Base-by-base conservation (phyloP, 2,113 vertebrate species). In the Charina bottae region DNA sequence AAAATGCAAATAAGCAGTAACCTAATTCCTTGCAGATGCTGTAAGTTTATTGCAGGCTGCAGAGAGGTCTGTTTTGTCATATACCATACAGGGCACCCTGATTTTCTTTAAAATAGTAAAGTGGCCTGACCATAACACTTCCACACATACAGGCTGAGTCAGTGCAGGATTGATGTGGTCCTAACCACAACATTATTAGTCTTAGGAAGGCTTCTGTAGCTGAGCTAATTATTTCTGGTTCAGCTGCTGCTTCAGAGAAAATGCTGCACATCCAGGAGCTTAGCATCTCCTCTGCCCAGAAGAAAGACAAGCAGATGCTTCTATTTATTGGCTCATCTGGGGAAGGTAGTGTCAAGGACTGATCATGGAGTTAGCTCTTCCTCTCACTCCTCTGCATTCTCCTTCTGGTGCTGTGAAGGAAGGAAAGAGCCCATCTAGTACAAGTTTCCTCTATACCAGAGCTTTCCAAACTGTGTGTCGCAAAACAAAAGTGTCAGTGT, bases 21-120 rank as follows among this genome's bases (percentile, higher is more conserved):
- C n/a, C 23, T 0, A 0, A 0, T 62, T 92, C 68, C 93, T 87
- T 56, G n/a, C 11, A 91, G 72, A 8, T 64, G 19, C 12, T 83
- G 42, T 64, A 91, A 93, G 68, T 37, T 89, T 85, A 93, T 24
- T 55, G 46, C 83, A 92, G 26, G 46, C 2, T 24, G 62, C 6
- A 21, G 3, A 53, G 58, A 62, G 55, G 49, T 5, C 59, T 15
- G 86, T 87, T 94, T 56, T 12, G 89, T 68, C 49, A 89, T 83
- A 84, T 87, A 1, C 4, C 42, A 28, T 42, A 5, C 17, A 5
- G 62, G 78, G n/a, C 53, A 19, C 62, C 93, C 88, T 89, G 56
- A 90, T 49, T 93, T 11, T 24, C 90, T 21, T 90, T 59, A 88
- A 33, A 78, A 60, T 24, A 3, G 17, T 23, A 59, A 87, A 6